Evolutionary conservation across 2,888 invertebrate genomes (phyloP).

Genomic region (Empis stercorea): DNA sequence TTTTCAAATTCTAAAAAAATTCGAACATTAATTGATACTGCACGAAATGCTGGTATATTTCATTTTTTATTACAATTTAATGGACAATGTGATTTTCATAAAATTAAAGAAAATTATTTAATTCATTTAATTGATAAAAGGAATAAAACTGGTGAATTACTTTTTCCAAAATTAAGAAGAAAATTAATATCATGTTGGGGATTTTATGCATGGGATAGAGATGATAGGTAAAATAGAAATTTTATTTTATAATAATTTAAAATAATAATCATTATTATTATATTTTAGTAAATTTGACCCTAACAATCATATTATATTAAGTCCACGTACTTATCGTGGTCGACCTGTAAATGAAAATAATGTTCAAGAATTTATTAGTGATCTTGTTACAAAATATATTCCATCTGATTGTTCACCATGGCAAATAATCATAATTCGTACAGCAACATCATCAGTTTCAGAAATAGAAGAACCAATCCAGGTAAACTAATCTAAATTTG

Average conservation of each 20-base stretch:
- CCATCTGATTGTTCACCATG: conserved; percentile 61
- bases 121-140: conserved; percentile 41
- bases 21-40: conserved; percentile 56
- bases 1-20: conserved; percentile 48
- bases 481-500: conserved; percentile 8
- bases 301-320: conserved; percentile 45
- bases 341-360: conserved; percentile 56
- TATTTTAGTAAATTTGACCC: neutral
- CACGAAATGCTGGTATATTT: conserved; percentile 59
- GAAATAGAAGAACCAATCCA: conserved; percentile 1
- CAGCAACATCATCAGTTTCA: conserved; percentile 11
- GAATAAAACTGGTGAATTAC: conserved; percentile 43
- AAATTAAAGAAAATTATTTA: conserved; percentile 39
- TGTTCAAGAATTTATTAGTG: conserved; percentile 68
- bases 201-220: conserved; percentile 54
- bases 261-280: too few relatives aligned
- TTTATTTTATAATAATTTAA: neutral
- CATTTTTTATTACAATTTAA: conserved; percentile 53
- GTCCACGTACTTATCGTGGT: conserved; percentile 51
- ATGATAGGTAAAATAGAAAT: conserved; percentile 34
- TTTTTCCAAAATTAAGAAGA: conserved; percentile 54
- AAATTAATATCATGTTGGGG: conserved; percentile 60
- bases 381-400: conserved; percentile 63
- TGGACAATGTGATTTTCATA: conserved; percentile 44
- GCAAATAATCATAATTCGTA: conserved; percentile 65